A percentile compares a stretch with the other conserved stretches of the same genome.
phyloP scores from a whole-genome alignment of 2,113 vertebrate species.

The Fulica atra region DNA sequence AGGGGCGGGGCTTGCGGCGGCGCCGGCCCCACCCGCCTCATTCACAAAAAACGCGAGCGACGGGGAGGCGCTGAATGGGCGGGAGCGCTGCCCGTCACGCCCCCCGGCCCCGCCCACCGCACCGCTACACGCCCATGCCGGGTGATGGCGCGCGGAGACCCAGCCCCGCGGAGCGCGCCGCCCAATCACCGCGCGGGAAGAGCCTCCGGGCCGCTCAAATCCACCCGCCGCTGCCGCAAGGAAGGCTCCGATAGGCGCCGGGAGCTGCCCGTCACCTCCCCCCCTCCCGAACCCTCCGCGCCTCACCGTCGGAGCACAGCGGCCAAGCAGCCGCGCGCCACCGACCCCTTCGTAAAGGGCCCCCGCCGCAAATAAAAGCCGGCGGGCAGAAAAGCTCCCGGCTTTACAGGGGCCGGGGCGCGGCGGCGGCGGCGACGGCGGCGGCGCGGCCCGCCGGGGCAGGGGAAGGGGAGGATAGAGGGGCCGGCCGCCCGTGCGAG shows the following conservation, averaged over 20 bases:
- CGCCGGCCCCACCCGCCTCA: not conserved
- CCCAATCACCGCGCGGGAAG: not conserved
- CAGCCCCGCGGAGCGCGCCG: not conserved
- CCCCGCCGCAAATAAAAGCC: not conserved
- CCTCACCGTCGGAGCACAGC: not conserved
- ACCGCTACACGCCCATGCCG: not conserved
- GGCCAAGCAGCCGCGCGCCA: not conserved
- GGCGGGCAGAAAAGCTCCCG: not conserved
- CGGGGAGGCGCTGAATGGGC: not conserved
- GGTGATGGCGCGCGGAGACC: not conserved
- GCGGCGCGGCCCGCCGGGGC: too few relatives aligned
- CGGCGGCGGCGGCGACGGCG: too few relatives aligned
- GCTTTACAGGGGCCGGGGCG: not conserved
- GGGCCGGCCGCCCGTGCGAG: too few relatives aligned
- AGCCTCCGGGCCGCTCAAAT: not conserved
- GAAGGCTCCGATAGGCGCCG: not conserved
- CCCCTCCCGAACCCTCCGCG: not conserved
- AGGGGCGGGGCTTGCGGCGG: not conserved
- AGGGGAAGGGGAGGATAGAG: too few relatives aligned
- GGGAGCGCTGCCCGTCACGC: not conserved
- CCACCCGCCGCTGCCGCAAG: not conserved
- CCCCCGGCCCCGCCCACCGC: not conserved
- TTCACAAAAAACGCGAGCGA: slow-evolving; percentile 11
- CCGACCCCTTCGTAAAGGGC: not conserved
- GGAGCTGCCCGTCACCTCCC: not conserved